phyloP scores from a whole-genome alignment of 2,113 vertebrate genomes.

The Channa maculata region DNA sequence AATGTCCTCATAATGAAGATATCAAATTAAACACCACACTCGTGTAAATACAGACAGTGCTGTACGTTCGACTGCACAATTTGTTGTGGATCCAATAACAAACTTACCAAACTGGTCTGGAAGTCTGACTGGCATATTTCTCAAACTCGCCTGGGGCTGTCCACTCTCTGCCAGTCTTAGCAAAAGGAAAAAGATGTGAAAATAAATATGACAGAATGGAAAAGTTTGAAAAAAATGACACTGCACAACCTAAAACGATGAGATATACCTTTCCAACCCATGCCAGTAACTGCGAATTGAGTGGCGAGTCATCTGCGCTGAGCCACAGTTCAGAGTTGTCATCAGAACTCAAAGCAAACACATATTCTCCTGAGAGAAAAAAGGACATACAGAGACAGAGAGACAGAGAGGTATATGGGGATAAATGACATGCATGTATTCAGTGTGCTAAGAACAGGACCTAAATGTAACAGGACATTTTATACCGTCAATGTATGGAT shows the following conservation, averaged over 20 bases:
- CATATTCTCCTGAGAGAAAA: slow-evolving; percentile 85
- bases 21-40: no score
- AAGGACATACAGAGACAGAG: neutral
- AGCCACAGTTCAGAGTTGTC: slow-evolving; percentile 98
- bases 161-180: slow-evolving; percentile 92
- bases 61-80: no score
- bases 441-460: neutral
- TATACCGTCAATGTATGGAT: slow-evolving; percentile 88
- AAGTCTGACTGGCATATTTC: slow-evolving; percentile 92
- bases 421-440: neutral
- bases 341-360: slow-evolving; percentile 92
- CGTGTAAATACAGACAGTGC: no score
- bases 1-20: no score
- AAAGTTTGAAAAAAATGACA: neutral
- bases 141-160: slow-evolving; percentile 93
- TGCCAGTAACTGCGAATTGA: slow-evolving; percentile 85
- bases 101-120: slow-evolving; percentile 88
- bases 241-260: rapidly evolving
- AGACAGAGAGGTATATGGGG: neutral
- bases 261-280: slow-evolving; percentile 88
- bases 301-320: slow-evolving; percentile 87
- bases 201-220: neutral
- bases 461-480: neutral
- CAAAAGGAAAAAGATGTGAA: slow-evolving; percentile 15
- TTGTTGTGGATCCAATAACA: neutral